A percentile compares a stretch with the other conserved stretches of the same genome.
Conservation (phyloP, 2,797 vertebrate genomes). For the Dicrostonyx torquatus region DNA sequence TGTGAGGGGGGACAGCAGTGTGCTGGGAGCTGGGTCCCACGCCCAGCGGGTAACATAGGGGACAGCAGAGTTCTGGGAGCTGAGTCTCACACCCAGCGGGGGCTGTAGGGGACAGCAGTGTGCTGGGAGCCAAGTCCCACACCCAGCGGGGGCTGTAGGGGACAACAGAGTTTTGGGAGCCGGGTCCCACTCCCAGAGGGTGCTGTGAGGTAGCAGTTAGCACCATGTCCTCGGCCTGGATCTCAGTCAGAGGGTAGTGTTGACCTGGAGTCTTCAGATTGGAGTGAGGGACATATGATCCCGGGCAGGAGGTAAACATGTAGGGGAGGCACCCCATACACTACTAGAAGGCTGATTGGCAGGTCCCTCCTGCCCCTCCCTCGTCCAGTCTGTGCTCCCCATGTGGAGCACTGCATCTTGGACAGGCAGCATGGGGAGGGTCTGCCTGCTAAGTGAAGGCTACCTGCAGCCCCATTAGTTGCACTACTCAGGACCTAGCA, state of each 20-base stretch:
- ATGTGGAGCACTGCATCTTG: background rate
- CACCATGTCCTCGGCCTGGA: background rate
- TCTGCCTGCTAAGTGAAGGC: background rate
- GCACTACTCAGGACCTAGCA: background rate
- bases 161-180: background rate
- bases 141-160: background rate
- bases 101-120: too few relatives aligned
- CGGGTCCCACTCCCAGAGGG: background rate
- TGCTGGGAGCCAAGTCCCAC: background rate
- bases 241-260: background rate
- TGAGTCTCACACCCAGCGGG: background rate
- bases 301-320: background rate
- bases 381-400: background rate
- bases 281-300: background rate
- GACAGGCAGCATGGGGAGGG: background rate
- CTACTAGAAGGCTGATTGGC: background rate
- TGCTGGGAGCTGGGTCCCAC: background rate
- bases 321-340: fast-evolving
- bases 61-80: background rate
- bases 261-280: background rate
- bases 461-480: background rate
- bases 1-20: background rate
- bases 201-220: background rate
- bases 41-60: background rate
- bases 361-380: background rate